Evolutionary conservation across 2,888 invertebrate species (phyloP).

Genomic region (Lithophane ornitopus): DNA sequence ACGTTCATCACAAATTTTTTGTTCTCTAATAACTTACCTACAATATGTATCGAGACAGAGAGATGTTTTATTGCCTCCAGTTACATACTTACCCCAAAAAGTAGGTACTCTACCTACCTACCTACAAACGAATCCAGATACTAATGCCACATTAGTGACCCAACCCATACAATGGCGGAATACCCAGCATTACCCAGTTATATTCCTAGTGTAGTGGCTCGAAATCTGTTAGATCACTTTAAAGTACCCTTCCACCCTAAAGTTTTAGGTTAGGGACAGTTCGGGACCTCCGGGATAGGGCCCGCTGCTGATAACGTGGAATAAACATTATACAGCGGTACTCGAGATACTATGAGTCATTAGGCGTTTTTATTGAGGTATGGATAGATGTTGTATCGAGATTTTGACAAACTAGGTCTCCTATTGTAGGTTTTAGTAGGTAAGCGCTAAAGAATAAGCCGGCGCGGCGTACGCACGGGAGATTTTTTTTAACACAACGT

Average conservation of each 20-base stretch:
- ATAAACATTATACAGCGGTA: conserved; percentile 67
- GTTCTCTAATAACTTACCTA: background rate
- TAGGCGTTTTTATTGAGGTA: conserved; percentile 61
- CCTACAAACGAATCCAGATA: conserved; percentile 19
- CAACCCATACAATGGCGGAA: conserved; percentile 68
- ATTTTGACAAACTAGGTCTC: background rate
- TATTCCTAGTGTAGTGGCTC: conserved; percentile 70
- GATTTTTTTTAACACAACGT: too few relatives aligned
- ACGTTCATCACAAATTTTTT: background rate
- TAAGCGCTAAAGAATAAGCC: background rate
- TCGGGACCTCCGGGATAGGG: conserved; percentile 70
- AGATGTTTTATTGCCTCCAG: background rate
- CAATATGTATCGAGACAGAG: background rate
- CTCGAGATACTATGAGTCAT: conserved; percentile 54
- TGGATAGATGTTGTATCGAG: background rate
- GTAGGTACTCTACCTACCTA: conserved; percentile 1
- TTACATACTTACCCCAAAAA: background rate
- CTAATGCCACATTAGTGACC: conserved; percentile 58
- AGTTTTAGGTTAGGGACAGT: conserved; percentile 77
- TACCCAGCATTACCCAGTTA: conserved; percentile 72
- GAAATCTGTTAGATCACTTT: conserved; percentile 83
- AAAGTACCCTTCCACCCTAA: conserved; percentile 78
- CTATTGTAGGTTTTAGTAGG: background rate
- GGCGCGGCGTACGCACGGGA: too few relatives aligned
- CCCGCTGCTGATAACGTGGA: conserved; percentile 71